Percentiles rank a stretch among this genome's conserved stretches.
Conservation (phyloP, 2,113 vertebrate species). For the Cyphomyrus discorhynchus region DNA sequence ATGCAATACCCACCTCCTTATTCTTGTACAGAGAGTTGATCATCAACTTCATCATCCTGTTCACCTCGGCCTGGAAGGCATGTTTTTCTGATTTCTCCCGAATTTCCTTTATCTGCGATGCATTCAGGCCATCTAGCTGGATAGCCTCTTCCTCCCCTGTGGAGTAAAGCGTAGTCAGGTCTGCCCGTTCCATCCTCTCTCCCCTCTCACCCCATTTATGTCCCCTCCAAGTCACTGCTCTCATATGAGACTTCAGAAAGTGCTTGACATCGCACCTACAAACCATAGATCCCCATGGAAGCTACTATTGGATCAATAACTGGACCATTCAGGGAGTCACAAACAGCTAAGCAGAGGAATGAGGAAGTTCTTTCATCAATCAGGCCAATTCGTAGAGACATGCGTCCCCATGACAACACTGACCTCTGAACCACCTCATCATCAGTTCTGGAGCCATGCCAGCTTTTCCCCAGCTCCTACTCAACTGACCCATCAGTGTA, state of each 20-base stretch:
- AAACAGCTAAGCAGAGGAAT: background rate
- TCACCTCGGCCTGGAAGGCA: slow-evolving; percentile 94
- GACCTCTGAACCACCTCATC: slow-evolving; percentile 82
- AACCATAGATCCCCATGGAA: background rate
- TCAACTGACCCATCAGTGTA: slow-evolving; percentile 77
- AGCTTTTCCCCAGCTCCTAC: slow-evolving; percentile 86
- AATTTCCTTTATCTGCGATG: slow-evolving; percentile 92
- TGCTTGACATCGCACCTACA: background rate
- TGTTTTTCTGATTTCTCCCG: slow-evolving; percentile 95
- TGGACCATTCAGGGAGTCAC: background rate
- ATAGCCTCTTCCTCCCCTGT: slow-evolving; percentile 93
- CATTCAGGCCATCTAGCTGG: slow-evolving; percentile 89
- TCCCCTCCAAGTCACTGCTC: background rate
- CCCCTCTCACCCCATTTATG: background rate
- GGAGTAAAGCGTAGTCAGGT: background rate
- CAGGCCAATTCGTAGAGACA: background rate
- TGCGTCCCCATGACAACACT: background rate
- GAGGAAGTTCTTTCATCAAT: background rate
- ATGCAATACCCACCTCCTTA: slow-evolving; percentile 76
- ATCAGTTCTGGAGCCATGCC: slow-evolving; percentile 25
- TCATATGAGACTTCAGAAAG: background rate
- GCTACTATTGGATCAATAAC: background rate
- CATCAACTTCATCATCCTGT: slow-evolving; percentile 98
- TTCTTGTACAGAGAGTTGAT: slow-evolving; percentile 98
- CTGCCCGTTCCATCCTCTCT: too few relatives aligned